Conservation (phyloP, 2,888 invertebrate genomes). For the Nebria brevicollis region DNA sequence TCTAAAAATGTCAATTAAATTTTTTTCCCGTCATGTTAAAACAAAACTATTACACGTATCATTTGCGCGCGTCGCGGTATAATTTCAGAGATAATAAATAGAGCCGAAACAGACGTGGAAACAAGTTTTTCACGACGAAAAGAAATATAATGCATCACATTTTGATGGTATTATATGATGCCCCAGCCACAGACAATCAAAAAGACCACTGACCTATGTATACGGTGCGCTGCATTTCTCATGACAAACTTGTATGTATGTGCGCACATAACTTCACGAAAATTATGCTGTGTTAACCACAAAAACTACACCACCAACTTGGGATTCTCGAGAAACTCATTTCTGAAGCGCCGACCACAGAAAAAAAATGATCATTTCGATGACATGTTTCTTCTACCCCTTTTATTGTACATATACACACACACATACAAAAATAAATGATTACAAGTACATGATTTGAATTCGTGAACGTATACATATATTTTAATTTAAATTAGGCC, state of each 20-base stretch:
- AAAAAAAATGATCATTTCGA: not conserved
- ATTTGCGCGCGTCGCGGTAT: not conserved
- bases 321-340: conserved; percentile 16
- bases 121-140: not conserved
- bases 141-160: not conserved
- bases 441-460: too few relatives aligned
- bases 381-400: not conserved
- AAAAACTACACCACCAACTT: conserved; percentile 15
- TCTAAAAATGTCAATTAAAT: conserved; percentile 1
- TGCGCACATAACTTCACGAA: conserved; percentile 15
- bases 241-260: not conserved
- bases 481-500: too few relatives aligned
- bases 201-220: not conserved
- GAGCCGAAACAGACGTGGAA: not conserved
- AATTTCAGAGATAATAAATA: not conserved
- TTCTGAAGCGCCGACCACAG: conserved; percentile 17
- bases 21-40: not conserved
- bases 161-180: not conserved
- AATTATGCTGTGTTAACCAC: conserved; percentile 17
- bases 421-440: too few relatives aligned
- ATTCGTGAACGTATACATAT: too few relatives aligned
- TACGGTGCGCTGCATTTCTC: not conserved
- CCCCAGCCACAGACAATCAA: not conserved
- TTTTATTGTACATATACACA: not conserved
- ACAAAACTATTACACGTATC: not conserved